Conservation (phyloP, 2,113 vertebrate species). For the Dermatemys mawii region DNA sequence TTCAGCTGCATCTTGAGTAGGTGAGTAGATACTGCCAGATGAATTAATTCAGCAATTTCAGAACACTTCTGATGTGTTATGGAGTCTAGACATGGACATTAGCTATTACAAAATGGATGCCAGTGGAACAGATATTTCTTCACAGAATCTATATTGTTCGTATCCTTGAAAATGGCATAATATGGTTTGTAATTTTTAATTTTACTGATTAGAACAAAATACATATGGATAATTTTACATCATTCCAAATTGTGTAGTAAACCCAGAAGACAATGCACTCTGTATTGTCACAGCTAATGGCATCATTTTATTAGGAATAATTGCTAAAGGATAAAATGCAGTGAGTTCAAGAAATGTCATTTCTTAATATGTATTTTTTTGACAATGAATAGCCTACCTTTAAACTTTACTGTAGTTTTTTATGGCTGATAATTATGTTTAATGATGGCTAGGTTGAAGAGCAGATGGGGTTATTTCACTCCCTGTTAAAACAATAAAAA, state of each 20-base stretch:
- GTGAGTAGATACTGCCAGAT: neutral
- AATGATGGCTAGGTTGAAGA: neutral
- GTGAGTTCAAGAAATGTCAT: neutral
- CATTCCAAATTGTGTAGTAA: neutral
- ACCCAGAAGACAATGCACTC: neutral
- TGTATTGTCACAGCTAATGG: neutral
- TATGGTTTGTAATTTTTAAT: neutral
- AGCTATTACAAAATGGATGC: neutral
- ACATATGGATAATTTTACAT: neutral
- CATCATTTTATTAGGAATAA: neutral
- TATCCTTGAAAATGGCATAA: neutral
- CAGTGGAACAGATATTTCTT: neutral
- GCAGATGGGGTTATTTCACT: neutral
- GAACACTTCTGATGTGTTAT: neutral
- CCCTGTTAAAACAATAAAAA: neutral
- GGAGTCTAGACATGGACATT: neutral
- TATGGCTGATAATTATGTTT: neutral
- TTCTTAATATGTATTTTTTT: neutral
- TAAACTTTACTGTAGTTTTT: neutral
- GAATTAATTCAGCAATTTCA: neutral
- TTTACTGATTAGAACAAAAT: neutral
- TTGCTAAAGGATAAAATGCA: neutral
- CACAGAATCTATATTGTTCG: too few species aligned
- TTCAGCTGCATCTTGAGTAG: neutral
- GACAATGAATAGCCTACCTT: neutral